A percentile compares a stretch with the other conserved stretches of the same genome.
phyloP scores from a whole-genome alignment of 2,888 invertebrate species.

The Dryobotodes eremita region DNA sequence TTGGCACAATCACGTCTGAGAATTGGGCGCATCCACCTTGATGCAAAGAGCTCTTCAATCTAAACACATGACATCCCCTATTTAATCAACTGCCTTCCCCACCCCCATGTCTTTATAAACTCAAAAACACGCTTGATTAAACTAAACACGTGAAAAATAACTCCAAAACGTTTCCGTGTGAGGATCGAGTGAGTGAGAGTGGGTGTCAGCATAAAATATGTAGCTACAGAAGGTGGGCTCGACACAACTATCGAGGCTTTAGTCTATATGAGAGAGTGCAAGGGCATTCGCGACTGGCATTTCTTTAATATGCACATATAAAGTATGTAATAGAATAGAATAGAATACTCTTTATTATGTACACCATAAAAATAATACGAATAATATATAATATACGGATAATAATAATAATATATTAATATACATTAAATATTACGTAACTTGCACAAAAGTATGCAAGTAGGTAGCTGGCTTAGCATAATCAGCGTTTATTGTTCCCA shows the following conservation, averaged over 20 bases:
- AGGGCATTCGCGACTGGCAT: too few relatives aligned
- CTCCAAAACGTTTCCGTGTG: slow-evolving; percentile 38
- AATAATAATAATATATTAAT: too few relatives aligned
- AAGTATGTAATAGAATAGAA: too few relatives aligned
- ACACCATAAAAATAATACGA: too few relatives aligned
- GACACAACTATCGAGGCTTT: not conserved
- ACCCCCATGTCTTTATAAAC: slow-evolving; percentile 39
- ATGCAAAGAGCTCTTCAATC: slow-evolving; percentile 20
- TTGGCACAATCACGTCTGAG: not conserved
- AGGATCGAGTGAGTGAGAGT: slow-evolving; percentile 45
- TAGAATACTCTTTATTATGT: too few relatives aligned
- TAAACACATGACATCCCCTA: slow-evolving; percentile 26
- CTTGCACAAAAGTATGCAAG: too few relatives aligned
- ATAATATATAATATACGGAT: too few relatives aligned
- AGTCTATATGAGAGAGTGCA: too few relatives aligned
- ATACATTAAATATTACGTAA: too few relatives aligned
- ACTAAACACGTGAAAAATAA: slow-evolving; percentile 57
- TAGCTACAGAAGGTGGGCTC: not conserved
- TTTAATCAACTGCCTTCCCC: slow-evolving; percentile 45
- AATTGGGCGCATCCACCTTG: not conserved
- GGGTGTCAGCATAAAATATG: not conserved
- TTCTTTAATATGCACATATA: too few relatives aligned
- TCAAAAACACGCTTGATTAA: slow-evolving; percentile 55
- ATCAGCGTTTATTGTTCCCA: too few relatives aligned
- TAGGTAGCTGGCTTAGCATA: too few relatives aligned